Base-by-base conservation (phyloP, 2,797 vertebrate genomes). In the Chrysocyon brachyurus region DNA sequence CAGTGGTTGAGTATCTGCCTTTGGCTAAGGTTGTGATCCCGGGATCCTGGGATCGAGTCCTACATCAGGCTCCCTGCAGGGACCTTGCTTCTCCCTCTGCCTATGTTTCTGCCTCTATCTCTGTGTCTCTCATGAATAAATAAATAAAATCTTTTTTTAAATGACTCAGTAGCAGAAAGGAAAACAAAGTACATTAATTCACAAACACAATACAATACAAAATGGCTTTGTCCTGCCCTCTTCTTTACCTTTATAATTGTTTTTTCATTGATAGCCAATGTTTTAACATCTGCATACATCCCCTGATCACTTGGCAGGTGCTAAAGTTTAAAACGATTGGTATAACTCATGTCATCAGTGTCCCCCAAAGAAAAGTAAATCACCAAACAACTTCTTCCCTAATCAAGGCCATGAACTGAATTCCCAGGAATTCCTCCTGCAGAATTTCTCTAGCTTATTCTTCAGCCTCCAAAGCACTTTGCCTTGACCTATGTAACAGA, bases 241-340 rank as follows among this genome's bases (percentile, higher is more conserved):
- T 77, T 72, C 22, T 92, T 73, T 56, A 87, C 15, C 1, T 88
- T 91, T 59, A 66, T 26, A 72, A 33, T 77, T 61, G 12, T 40
- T 3, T 56, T 56, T 81, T 70, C 70, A 72, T 56, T 90, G n/a
- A 63, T 90, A 33, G 6, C 56, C 66, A 95, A 33, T 40, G 5
- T 5, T 96, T 77, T 81, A 12, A 46, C 22, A 63, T 73, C 64
- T 46, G 40, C 54, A 75, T 61, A 79, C 61, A 84, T 70, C 31
- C 10, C 19, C 56, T 75, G 15, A 79, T 24, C 33, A 33, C 12
- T 84, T 87, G 40, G 33, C 10, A 56, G 46, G n/a, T 64, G 40
- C 14, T 84, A n/a, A 84, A 57, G 24, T 90, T 75, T 63, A 95
- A 82, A 92, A 33, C 36, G 22, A 57, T 33, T 94, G 33, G n/a